Base-by-base conservation (phyloP, 2,888 invertebrate species). In the Piscicola geometra region DNA sequence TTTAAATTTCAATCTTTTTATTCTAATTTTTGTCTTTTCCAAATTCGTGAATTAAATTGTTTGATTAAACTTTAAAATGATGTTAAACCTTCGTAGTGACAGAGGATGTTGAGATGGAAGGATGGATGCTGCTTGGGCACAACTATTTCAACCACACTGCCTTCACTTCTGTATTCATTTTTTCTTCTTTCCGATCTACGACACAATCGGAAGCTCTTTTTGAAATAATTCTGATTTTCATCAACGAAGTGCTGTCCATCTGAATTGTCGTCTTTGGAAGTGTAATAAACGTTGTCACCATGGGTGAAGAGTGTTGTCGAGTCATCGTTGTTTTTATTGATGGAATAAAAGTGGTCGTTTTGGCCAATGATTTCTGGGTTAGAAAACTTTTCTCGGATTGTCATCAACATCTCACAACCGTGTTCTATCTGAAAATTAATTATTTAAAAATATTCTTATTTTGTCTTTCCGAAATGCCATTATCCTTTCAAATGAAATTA, bases 141-240 rank as follows among this genome's bases (percentile, higher is more conserved):
- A 56, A 56, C 60, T 21, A 56, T 21, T 21, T 56, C 60, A 3
- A 56, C 60, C 60, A 56, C n/a, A n/a, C 60, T 56, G 60, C 60
- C 60, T 15, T 56, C 60, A 21, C 60, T 56, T 25, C 5, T 3
- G n/a, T 56, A 56, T n/a, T 3, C 60, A 25, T 56, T n/a, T 21
- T 21, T 56, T 21, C 5, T 15, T 3, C 60, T 5, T 56, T 56
- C 60, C 3, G 9, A 9, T 3, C 60, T 56, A n/a, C n/a, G 21
- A 21, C 60, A 56, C n/a, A 56, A 3, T 5, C n/a, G n/a, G n/a
- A n/a, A n/a, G n/a, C n/a, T n/a, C n/a, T n/a, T n/a, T n/a, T n/a
- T n/a, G n/a, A n/a, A n/a, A n/a, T n/a, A n/a, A n/a, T n/a, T n/a
- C n/a, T n/a, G n/a, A n/a, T n/a, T n/a, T n/a, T n/a, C n/a, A n/a